Evolutionary conservation across 2,888 invertebrate genomes (phyloP).

Genomic region (Liposcelis brunnea): DNA sequence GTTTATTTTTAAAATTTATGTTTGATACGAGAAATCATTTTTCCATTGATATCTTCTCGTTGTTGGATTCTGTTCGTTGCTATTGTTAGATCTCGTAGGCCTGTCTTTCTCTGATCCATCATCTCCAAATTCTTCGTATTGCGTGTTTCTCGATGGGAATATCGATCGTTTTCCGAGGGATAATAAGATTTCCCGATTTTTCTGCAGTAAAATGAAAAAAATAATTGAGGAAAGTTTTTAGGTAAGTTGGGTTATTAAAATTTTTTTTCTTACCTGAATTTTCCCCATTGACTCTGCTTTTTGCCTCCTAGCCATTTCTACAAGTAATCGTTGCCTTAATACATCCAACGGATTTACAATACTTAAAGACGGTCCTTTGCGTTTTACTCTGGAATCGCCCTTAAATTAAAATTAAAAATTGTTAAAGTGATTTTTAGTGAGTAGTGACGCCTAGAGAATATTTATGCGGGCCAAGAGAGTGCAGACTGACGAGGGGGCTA

Average conservation of each 20-base stretch:
- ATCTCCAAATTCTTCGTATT: background rate
- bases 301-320: constrained; percentile 64
- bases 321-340: constrained; percentile 56
- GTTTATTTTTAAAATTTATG: no score
- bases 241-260: background rate
- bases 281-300: background rate
- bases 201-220: background rate
- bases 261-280: constrained; percentile 5
- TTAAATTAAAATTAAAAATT: background rate
- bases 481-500: no score
- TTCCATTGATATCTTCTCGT: no score
- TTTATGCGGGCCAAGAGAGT: no score
- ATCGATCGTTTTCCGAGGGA: background rate
- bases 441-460: no score
- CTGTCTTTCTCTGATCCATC: background rate
- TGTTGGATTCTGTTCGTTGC: no score
- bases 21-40: no score
- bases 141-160: background rate
- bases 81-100: no score
- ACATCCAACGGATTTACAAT: constrained; percentile 80
- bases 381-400: constrained; percentile 4
- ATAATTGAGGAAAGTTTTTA: background rate
- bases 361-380: constrained; percentile 41
- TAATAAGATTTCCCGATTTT: background rate
- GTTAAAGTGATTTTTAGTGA: no score